Evolutionary conservation across 2,113 vertebrate genomes (phyloP).

Genomic region (Macrotus californicus): DNA sequence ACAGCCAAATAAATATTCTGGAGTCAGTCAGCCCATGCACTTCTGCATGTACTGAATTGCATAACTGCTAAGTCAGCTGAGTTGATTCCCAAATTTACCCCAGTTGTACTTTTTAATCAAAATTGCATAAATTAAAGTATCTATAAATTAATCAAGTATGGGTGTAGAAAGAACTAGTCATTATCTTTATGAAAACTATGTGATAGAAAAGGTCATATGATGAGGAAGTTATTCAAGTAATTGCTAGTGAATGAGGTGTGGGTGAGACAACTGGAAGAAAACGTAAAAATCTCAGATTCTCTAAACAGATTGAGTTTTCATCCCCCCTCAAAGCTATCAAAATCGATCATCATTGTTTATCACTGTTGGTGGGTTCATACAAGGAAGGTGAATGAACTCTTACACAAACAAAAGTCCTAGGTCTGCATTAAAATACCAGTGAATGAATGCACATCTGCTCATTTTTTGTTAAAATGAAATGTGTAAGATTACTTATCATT

Average conservation of each 20-base stretch:
- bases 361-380: not conserved
- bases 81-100: not conserved
- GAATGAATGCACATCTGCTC: not conserved
- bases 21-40: not conserved
- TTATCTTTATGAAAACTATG: not conserved
- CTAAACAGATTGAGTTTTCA: not conserved
- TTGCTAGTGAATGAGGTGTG: not conserved
- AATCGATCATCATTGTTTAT: not conserved
- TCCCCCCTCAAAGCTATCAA: not conserved
- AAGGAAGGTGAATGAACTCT: not conserved
- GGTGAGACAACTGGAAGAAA: not conserved
- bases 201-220: not conserved
- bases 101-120: not conserved
- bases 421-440: not conserved
- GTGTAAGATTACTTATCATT: not conserved
- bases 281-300: not conserved
- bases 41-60: not conserved
- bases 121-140: not conserved
- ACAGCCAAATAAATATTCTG: not conserved
- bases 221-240: not conserved
- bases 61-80: not conserved
- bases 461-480: not conserved
- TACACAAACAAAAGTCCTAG: not conserved
- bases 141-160: not conserved
- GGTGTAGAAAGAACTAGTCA: not conserved